Evolutionary conservation across 2,888 invertebrate genomes (phyloP).

Genomic region (Sminthurinus aureus): DNA sequence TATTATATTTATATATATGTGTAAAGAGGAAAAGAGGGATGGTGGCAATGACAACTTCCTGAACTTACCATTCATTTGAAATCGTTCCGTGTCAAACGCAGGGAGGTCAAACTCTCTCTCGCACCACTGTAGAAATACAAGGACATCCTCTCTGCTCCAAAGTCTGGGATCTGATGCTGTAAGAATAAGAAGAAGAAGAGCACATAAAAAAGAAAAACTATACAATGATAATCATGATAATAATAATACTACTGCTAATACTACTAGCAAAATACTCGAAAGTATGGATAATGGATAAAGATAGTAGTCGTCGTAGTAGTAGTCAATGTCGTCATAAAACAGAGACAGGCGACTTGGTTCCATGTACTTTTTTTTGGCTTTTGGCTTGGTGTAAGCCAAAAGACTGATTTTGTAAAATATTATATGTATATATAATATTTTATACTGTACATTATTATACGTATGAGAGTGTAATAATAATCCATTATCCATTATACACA

Average conservation of each 20-base stretch:
- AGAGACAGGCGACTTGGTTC: constrained; percentile 24
- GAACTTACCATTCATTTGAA: constrained; percentile 89
- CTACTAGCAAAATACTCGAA: no score
- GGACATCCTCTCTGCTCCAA: constrained; percentile 90
- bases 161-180: constrained; percentile 84
- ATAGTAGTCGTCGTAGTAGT: background rate
- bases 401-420: constrained; percentile 21
- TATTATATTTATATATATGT: background rate
- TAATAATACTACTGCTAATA: no score
- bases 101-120: constrained; percentile 92
- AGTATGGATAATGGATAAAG: background rate
- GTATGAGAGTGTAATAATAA: no score
- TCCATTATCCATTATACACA: background rate
- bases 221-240: background rate
- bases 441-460: background rate
- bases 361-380: background rate
- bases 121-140: constrained; percentile 87
- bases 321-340: constrained; percentile 33
- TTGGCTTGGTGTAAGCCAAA: constrained; percentile 27
- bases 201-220: background rate
- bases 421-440: no score
- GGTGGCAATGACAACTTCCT: constrained; percentile 39
- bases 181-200: constrained; percentile 42
- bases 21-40: constrained; percentile 23
- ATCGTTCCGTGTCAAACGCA: constrained; percentile 89